Base-by-base conservation (phyloP, 2,113 vertebrate species). In the Festucalex cinctus region DNA sequence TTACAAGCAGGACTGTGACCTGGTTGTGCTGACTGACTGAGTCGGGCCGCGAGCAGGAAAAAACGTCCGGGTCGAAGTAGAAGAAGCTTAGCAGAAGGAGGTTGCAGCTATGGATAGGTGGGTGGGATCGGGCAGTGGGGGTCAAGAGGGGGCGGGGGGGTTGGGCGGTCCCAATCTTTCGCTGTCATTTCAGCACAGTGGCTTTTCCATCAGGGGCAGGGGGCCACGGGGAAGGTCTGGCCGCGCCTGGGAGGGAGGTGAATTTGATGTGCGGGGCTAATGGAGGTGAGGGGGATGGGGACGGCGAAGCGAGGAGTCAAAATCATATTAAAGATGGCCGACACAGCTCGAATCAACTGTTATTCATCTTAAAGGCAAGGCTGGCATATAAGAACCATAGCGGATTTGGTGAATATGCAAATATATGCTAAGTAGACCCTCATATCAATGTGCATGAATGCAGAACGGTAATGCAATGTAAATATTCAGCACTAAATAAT, bases 11-110 rank as follows among this genome's bases (percentile, higher is more conserved):
- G 79, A 83, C 84, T 83, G 79, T 91, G 88, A 90, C 88, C 88
- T 90, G 90, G 89, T 91, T 91, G 88, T 82, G 83, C 78, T 86
- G 88, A 91, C 85, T 90, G 89, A 90, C 86, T 83, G 87, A 90
- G 80, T 88, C 77, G 66, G 85, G 85, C 87, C 88, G 72, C 35
- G 70, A 82, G 86, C 84, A 89, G 81, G 71, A 61, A 78, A 85
- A 85, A 43, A 26, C 60, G 22, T 37, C 72, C 81, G 85, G 86
- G 81, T 74, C 39, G 76, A 80, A 81, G 85, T 83, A 80, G 67
- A 69, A 51, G 53, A 72, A 59, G 71, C 70, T 70, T 78, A 72
- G 79, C 74, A 64, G 75, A 69, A 76, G 77, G 82, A 66, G 73
- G 70, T 43, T 39, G 77, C 62, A 39, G 10, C 48, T 49, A 57